Conservation (phyloP, 23 tunicate genomes). For the Corella eumyota region DNA sequence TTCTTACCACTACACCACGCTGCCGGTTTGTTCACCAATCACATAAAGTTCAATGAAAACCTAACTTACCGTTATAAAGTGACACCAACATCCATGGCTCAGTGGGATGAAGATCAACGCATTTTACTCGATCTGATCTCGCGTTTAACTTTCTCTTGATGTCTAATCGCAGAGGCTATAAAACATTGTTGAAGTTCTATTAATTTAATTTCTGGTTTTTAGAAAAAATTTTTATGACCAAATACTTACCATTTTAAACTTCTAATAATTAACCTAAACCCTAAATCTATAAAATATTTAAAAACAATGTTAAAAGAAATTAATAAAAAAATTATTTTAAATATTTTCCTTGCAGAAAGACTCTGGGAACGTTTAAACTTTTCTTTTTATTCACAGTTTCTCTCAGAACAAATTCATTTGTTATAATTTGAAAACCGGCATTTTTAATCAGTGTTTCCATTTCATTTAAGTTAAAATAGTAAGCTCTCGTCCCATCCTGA, state of each 20-base stretch:
- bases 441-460: constrained; percentile 12
- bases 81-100: constrained; percentile 99
- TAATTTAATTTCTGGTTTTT: background rate
- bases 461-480: constrained; percentile 58
- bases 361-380: constrained; percentile 54
- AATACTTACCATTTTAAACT: background rate
- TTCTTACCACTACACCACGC: too few species aligned
- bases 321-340: constrained; percentile 2
- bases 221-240: background rate
- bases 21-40: too few species aligned
- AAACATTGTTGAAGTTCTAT: background rate
- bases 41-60: too few species aligned
- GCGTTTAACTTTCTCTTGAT: constrained; percentile 81
- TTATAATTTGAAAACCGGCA: constrained; percentile 33
- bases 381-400: constrained; percentile 84
- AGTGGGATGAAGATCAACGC: constrained; percentile 97
- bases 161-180: constrained; percentile 90
- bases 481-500: constrained; percentile 97
- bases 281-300: constrained; percentile 34
- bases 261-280: too few species aligned
- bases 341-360: constrained; percentile 87
- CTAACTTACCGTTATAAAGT: constrained; percentile 64
- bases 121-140: constrained; percentile 95
- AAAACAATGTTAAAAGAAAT: background rate
- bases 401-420: constrained; percentile 67